Conservation (phyloP, 2,888 invertebrate species). For the Dendrolimus pini region DNA sequence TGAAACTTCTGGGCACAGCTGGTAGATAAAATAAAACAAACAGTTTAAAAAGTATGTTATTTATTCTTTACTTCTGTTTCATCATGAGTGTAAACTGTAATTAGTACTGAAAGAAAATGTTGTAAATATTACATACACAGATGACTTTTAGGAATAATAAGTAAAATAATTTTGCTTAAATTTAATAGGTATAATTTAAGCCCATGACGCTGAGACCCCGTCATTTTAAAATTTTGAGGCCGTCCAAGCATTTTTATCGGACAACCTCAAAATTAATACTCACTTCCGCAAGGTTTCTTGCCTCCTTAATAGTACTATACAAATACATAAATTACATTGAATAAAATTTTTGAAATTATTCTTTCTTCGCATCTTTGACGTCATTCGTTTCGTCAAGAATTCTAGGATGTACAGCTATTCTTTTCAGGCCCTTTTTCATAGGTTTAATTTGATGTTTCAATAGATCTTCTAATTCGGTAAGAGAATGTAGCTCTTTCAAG, state of each 20-base stretch:
- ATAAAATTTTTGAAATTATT: background rate
- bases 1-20: too few relatives aligned
- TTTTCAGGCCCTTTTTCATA: conserved; percentile 43
- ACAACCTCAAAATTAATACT: conserved; percentile 59
- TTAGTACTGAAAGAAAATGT: background rate
- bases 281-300: conserved; percentile 2
- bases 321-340: conserved; percentile 1
- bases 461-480: conserved; percentile 53
- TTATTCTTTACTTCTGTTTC: background rate
- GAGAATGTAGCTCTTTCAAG: conserved; percentile 54
- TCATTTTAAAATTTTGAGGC: conserved; percentile 53
- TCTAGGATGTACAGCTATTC: conserved; percentile 47
- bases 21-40: background rate
- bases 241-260: conserved; percentile 66
- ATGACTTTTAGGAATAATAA: conserved; percentile 9
- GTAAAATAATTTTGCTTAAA: conserved; percentile 10
- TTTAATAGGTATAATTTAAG: conserved; percentile 19
- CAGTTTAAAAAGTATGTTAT: background rate
- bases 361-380: conserved; percentile 21
- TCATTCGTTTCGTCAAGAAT: conserved; percentile 37
- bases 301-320: conserved; percentile 15
- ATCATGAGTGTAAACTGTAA: background rate
- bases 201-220: conserved; percentile 21
- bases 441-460: conserved; percentile 59
- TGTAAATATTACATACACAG: conserved; percentile 1